Evolutionary conservation across 2,797 vertebrate species (phyloP).

Genomic region (Chelmon rostratus): DNA sequence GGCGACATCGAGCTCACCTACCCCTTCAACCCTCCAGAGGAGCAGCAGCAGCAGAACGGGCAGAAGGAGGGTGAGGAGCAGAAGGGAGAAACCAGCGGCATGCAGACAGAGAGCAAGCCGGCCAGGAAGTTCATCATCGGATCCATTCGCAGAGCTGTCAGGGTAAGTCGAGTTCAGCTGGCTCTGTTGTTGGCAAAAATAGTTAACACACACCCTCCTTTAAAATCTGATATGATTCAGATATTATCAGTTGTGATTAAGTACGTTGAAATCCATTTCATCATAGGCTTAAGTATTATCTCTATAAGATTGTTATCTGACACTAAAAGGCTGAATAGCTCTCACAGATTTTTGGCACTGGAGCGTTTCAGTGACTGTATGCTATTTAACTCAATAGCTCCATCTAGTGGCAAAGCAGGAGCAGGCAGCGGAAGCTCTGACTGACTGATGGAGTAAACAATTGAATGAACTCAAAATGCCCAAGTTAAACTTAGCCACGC

Average conservation of each 20-base stretch:
- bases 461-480: background rate
- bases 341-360: background rate
- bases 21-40: conserved; percentile 67
- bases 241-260: background rate
- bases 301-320: background rate
- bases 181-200: background rate
- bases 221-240: background rate
- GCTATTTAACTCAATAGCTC: conserved; percentile 10
- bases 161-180: conserved; percentile 80
- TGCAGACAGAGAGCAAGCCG: conserved; percentile 60
- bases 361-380: background rate
- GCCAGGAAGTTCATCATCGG: conserved; percentile 81
- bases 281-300: background rate
- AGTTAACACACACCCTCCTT: background rate
- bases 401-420: conserved; percentile 57
- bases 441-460: no score
- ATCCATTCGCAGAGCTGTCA: conserved; percentile 90
- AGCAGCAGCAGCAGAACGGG: conserved; percentile 66
- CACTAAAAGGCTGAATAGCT: background rate
- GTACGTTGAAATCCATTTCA: background rate
- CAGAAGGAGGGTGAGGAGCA: conserved; percentile 11
- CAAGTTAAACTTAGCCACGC: background rate
- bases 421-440: background rate
- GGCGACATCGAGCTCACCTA: conserved; percentile 89
- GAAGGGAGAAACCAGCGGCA: conserved; percentile 7